Conservation (phyloP, 2,888 invertebrate species). For the Mythimna impura region DNA sequence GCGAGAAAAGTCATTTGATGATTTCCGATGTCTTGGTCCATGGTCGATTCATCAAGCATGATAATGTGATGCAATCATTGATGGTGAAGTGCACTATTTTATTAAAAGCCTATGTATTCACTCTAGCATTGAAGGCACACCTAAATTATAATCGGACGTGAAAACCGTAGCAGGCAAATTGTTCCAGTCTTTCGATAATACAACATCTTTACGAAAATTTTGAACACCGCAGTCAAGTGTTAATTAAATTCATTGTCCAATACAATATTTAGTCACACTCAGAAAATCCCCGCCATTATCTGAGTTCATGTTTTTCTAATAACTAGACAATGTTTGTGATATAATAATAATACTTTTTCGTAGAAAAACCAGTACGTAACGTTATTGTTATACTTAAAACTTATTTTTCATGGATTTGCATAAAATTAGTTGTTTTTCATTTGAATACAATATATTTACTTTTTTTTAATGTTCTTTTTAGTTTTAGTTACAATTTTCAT, state of each 20-base stretch:
- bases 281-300: constrained; percentile 5
- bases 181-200: not conserved
- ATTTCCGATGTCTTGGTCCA: too few species aligned
- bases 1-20: too few species aligned
- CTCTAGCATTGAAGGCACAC: too few species aligned
- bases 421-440: too few species aligned
- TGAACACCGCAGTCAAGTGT: constrained; percentile 32
- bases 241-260: constrained; percentile 34
- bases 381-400: not conserved
- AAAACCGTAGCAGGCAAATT: too few species aligned
- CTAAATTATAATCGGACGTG: too few species aligned
- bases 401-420: not conserved
- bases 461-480: not conserved
- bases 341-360: constrained; percentile 3
- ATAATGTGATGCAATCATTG: too few species aligned
- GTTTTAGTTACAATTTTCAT: not conserved
- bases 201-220: constrained; percentile 21
- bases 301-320: constrained; percentile 1
- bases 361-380: not conserved
- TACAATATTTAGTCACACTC: constrained; percentile 36
- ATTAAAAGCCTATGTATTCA: too few species aligned
- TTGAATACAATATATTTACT: too few species aligned
- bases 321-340: constrained; percentile 20
- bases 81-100: too few species aligned
- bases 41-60: too few species aligned